Base-by-base conservation (phyloP, 1,140 invertebrate genomes). In the Euwallacea fornicatus region DNA sequence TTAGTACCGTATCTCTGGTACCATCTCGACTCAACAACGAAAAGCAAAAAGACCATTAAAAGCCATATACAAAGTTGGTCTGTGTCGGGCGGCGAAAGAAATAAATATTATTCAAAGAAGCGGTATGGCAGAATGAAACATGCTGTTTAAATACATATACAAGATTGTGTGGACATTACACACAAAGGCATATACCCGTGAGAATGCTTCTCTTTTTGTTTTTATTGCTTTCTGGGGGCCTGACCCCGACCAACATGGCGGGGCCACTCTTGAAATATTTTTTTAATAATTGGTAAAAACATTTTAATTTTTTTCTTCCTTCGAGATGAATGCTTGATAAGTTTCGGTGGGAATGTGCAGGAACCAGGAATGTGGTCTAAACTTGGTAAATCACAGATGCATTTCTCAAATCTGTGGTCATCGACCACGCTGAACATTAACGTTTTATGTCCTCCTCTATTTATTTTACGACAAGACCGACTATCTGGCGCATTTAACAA, bases 91-190 rank as follows among this genome's bases (percentile, higher is more conserved):
- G 42, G 56, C 55, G 41, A 68, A 68, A 68, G 66, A 68, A 68
- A 68, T 68, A 68, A 68, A 68, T 68, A 68, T 68, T 68, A 68
- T 68, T 68, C 56, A 68, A 68, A 68, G 66, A 68, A 68, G 66
- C 66, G 66, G 66, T 68, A 75, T 61, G 69, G 56, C 66, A 72
- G 65, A 75, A 75, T 69, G 74, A 75, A 72, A 75, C 72, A 71
- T 70, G 74, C 72, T 73, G 66, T 75, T 69, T 74, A 75, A 72
- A 74, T 74, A 75, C 72, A 71, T 67, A 59, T 66, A 65, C 62
- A 66, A 70, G 67, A 64, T 71, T 74, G 69, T 74, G 69, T 65
- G 62, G 64, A 67, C 69, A 73, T 73, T 63, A 69, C 58, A 66
- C 54, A 68, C 66, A 68, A 68, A 68, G 66, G 43, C 59, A 62